Base-by-base conservation (phyloP, 2,113 vertebrate genomes). In the Scomber colias region DNA sequence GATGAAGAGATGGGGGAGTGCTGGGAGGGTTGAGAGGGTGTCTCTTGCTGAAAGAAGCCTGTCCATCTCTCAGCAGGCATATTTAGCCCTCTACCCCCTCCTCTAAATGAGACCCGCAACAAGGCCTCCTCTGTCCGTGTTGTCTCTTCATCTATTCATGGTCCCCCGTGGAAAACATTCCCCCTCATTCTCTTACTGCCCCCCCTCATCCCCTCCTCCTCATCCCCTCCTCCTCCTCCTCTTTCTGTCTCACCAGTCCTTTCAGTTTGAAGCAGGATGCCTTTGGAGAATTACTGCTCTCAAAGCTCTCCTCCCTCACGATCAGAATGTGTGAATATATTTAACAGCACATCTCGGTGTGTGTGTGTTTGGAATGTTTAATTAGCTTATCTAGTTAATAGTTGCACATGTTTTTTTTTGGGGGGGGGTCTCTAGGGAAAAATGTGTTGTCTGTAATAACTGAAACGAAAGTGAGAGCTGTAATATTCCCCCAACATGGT, bases 51-150 rank as follows among this genome's bases (percentile, higher is more conserved):
- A 94, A 92, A 95, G 93, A 94, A 94, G 93, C 86, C 91, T 95
- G 95, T 95, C 94, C 76, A 92, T 95, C 93, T 93, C 94, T 94
- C 94, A 94, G 93, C 92, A 94, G 91, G 92, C 90, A 79, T 86
- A 90, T 90, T 89, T 86, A 83, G 79, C 84, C 87, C 71, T 57
- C 75, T 75, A 75, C 73, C 80, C 77, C 86, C 63, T 80, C 67
- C 67, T 78, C 92, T 78, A 87, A 90, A 93, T 92, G 88, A 93
- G 89, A 90, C 75, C 89, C 87, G 91, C 87, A 95, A 95, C 95
- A 95, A 95, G 94, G 94, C 91, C 86, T 92, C 88, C 84, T 95
- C 93, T 95, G 93, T 95, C 90, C 91, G 71, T 49, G 62, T 63
- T 81, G 84, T 82, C 93, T 89, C 90, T 92, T 92, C 92, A 92